Percentiles rank a stretch among this genome's conserved stretches.
These are phyloP conservation scores for Leptarthrus brevirostris DNA, from an alignment of 2,888 invertebrate genomes.

Conservation along the genomic window DNA sequence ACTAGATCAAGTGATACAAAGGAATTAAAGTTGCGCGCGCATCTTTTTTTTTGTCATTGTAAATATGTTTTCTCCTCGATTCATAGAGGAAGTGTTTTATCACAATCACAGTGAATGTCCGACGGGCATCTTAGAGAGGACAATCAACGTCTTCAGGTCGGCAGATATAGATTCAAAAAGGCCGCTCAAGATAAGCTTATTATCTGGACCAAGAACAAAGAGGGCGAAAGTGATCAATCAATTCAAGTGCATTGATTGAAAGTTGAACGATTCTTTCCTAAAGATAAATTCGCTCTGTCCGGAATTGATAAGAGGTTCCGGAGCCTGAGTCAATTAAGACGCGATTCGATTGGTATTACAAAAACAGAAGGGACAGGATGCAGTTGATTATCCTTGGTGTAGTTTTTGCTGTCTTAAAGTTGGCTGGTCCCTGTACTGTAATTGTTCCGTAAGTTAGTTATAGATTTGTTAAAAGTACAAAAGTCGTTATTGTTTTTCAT, in stretches of 20 bases:
- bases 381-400: background rate
- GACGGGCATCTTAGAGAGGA: constrained; percentile 20
- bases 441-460: constrained; percentile 32
- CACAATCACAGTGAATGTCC: constrained; percentile 18
- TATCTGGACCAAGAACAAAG: constrained; percentile 4
- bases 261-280: background rate
- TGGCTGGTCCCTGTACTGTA: constrained; percentile 1
- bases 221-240: constrained; percentile 13
- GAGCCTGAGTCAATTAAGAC: background rate
- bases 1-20: background rate
- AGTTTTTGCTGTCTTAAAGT: background rate
- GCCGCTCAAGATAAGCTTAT: background rate
- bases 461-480: no score
- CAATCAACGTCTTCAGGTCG: constrained; percentile 17
- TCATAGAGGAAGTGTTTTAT: constrained; percentile 7
- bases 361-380: constrained; percentile 11
- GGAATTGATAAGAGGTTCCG: constrained; percentile 9
- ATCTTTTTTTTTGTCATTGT: constrained; percentile 19
- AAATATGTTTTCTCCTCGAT: background rate
- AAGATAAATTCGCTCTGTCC: constrained; percentile 4
- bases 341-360: constrained; percentile 1
- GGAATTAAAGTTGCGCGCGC: constrained; percentile 13
- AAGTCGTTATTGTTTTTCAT: no score
- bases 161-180: background rate
- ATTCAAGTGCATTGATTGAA: constrained; percentile 11